Conservation (phyloP, 2,888 invertebrate species). For the Catocala sponsa region DNA sequence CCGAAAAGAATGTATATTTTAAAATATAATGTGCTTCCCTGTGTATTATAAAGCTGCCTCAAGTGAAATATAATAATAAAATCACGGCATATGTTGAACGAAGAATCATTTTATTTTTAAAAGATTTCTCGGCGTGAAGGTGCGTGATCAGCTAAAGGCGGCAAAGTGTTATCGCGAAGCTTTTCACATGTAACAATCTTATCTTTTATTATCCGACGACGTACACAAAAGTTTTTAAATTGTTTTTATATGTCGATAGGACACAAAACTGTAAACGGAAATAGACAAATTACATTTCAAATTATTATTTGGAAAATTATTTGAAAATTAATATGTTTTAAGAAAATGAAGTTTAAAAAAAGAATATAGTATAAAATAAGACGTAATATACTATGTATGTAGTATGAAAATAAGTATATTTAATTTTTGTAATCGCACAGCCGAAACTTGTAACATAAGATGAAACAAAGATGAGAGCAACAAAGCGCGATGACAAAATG, state of each 20-base stretch:
- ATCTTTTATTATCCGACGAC: conserved; percentile 16
- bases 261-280: no score
- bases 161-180: conserved; percentile 58
- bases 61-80: not conserved
- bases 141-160: conserved; percentile 48
- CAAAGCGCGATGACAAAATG: conserved; percentile 53
- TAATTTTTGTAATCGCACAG: conserved; percentile 36
- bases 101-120: conserved; percentile 1
- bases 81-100: not conserved
- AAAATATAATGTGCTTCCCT: no score
- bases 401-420: no score
- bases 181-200: conserved; percentile 45
- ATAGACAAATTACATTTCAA: no score
- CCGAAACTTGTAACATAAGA: conserved; percentile 39
- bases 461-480: conserved; percentile 45
- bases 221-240: conserved; percentile 11
- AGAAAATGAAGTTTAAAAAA: no score
- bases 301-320: no score
- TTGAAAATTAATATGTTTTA: no score
- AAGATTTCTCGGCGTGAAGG: not conserved
- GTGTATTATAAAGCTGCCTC: not conserved
- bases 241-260: no score
- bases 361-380: no score
- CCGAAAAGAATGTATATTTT: not conserved
- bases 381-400: no score